Conservation (phyloP, 2,113 vertebrate species). For the Arvicanthis niloticus region DNA sequence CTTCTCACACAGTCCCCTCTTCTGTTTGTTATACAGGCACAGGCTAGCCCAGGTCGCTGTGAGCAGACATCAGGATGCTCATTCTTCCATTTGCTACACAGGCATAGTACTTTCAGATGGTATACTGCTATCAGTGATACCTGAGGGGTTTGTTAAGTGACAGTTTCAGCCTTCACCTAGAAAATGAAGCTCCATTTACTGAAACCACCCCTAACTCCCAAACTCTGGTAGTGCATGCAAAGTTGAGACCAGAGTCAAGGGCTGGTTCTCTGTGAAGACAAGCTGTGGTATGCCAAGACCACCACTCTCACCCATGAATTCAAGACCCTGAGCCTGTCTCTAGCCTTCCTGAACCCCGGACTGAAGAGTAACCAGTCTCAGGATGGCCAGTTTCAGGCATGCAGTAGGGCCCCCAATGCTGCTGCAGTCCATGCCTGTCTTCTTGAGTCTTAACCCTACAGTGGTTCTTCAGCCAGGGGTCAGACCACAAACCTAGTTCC, state of each 20-base stretch:
- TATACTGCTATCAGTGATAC: background rate
- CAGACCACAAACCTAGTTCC: background rate
- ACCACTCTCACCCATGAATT: background rate
- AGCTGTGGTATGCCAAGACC: background rate
- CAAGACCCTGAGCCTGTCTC: background rate
- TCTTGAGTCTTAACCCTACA: background rate
- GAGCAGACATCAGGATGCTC: background rate
- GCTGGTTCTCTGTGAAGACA: background rate
- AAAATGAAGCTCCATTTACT: slow-evolving; percentile 14
- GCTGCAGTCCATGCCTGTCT: background rate
- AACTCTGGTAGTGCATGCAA: background rate
- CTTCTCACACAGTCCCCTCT: background rate
- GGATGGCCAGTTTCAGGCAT: background rate
- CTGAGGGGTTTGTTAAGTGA: background rate
- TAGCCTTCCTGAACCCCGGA: background rate
- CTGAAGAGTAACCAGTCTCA: background rate
- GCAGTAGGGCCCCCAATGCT: background rate
- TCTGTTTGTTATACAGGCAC: background rate
- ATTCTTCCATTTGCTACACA: background rate
- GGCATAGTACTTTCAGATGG: background rate
- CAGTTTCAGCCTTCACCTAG: background rate
- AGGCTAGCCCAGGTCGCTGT: background rate
- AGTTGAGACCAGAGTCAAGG: background rate
- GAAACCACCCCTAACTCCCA: background rate
- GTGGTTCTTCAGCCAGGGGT: background rate